phyloP scores from a whole-genome alignment of 1,140 invertebrate genomes.

The Drosophila triauraria region DNA sequence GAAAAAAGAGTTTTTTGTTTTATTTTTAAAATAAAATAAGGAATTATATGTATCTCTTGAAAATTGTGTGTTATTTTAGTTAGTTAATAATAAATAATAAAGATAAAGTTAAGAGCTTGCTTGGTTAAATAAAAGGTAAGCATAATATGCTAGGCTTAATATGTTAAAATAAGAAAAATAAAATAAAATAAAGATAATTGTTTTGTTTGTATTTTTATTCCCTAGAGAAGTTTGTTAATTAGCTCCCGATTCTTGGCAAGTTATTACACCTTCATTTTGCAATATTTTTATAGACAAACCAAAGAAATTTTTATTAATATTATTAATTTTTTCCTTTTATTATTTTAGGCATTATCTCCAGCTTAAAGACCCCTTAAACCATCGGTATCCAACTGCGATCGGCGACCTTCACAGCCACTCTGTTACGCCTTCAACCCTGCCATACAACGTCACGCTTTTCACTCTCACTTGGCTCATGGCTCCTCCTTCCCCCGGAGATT shows the following conservation, averaged over 20 bases:
- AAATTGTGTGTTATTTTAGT: not conserved
- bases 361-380: not conserved
- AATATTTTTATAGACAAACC: not conserved
- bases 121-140: too few relatives aligned
- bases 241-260: not conserved
- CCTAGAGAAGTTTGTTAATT: not conserved
- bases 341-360: not conserved
- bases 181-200: too few relatives aligned
- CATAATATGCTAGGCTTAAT: too few relatives aligned
- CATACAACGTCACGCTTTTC: slow-evolving; percentile 18
- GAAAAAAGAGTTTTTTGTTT: too few relatives aligned
- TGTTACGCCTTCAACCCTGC: slow-evolving; percentile 9
- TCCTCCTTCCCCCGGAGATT: not conserved
- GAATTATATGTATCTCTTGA: too few relatives aligned
- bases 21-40: too few relatives aligned
- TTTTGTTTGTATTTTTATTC: too few relatives aligned
- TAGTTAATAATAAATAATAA: not conserved
- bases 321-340: not conserved
- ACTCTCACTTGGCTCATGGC: slow-evolving; percentile 17
- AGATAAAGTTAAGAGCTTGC: too few relatives aligned
- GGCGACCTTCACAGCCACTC: not conserved
- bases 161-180: too few relatives aligned
- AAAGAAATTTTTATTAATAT: too few relatives aligned
- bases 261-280: not conserved
- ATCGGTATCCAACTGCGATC: not conserved